Conservation (phyloP, 1,140 invertebrate species). For the Lethocerus indicus region DNA sequence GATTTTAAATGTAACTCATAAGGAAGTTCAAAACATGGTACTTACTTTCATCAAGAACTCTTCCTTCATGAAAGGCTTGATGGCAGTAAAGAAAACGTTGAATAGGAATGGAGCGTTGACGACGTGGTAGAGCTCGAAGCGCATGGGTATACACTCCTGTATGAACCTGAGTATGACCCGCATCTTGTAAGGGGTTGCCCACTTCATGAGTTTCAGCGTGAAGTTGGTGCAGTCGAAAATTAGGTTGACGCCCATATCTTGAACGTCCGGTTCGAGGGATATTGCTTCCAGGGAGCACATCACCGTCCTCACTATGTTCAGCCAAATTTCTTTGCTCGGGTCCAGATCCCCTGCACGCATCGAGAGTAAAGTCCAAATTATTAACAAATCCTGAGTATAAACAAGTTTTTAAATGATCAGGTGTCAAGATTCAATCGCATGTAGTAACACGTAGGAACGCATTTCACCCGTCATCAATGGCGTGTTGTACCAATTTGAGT, state of each 20-base stretch:
- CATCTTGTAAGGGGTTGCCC: constrained; percentile 17
- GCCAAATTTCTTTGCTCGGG: constrained; percentile 13
- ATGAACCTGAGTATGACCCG: constrained; percentile 13
- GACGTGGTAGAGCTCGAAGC: constrained; percentile 16
- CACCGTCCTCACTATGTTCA: constrained; percentile 6
- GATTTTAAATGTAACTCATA: not conserved
- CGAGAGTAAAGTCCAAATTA: too few relatives aligned
- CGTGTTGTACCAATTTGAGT: not conserved
- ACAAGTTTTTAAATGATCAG: not conserved
- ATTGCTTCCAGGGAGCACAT: constrained; percentile 14
- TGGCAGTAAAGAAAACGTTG: constrained; percentile 13
- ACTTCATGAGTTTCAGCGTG: constrained; percentile 16
- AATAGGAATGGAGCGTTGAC: constrained; percentile 16
- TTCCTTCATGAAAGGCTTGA: constrained; percentile 18
- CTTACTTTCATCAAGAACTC: constrained; percentile 16
- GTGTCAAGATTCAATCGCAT: not conserved
- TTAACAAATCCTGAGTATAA: not conserved
- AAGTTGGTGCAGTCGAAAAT: constrained; percentile 16
- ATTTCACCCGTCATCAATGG: too few relatives aligned
- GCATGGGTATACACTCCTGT: constrained; percentile 17
- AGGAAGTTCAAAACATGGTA: not conserved
- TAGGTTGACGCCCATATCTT: constrained; percentile 12
- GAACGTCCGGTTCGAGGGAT: constrained; percentile 15
- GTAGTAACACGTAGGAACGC: too few relatives aligned
- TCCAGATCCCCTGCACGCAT: constrained; percentile 16